Evolutionary conservation across 2,797 vertebrate genomes (phyloP).

Genomic region (Carapus acus): DNA sequence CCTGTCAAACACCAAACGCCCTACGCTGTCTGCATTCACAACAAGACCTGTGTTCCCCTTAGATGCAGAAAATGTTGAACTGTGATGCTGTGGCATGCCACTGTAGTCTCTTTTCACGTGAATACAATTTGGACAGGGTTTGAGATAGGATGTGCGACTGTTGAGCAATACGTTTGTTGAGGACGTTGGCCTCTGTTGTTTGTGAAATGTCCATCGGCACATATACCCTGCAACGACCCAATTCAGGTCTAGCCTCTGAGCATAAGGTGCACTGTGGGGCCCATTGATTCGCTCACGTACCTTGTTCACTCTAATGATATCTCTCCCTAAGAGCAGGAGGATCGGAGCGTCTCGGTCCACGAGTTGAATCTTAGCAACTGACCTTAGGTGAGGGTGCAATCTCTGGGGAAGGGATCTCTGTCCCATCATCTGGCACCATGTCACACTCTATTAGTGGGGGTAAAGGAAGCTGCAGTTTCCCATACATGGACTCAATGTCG

Average conservation of each 20-base stretch:
- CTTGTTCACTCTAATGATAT: background rate
- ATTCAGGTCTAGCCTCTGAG: background rate
- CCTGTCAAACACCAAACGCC: background rate
- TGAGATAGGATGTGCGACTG: background rate
- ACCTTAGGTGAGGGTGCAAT: conserved; percentile 1
- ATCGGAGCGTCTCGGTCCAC: background rate
- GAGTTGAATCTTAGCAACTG: conserved; percentile 2
- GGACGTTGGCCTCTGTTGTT: background rate
- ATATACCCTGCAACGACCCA: no score
- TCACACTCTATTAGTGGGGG: conserved; percentile 17
- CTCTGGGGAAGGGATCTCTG: conserved; percentile 15
- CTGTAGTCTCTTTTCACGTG: background rate
- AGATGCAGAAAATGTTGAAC: background rate
- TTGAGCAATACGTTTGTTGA: background rate
- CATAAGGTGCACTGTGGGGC: background rate
- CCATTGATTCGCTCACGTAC: conserved; percentile 5
- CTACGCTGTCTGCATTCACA: background rate
- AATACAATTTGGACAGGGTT: conserved; percentile 8
- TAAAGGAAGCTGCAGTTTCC: background rate
- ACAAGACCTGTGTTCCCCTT: background rate
- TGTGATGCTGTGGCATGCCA: background rate
- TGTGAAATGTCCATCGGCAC: conserved; percentile 14
- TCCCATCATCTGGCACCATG: conserved; percentile 4
- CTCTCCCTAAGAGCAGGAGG: conserved; percentile 4
- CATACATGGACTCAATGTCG: conserved; percentile 5